Evolutionary conservation across 2,888 invertebrate genomes (phyloP).

Genomic region (Cartodere bifasciata): DNA sequence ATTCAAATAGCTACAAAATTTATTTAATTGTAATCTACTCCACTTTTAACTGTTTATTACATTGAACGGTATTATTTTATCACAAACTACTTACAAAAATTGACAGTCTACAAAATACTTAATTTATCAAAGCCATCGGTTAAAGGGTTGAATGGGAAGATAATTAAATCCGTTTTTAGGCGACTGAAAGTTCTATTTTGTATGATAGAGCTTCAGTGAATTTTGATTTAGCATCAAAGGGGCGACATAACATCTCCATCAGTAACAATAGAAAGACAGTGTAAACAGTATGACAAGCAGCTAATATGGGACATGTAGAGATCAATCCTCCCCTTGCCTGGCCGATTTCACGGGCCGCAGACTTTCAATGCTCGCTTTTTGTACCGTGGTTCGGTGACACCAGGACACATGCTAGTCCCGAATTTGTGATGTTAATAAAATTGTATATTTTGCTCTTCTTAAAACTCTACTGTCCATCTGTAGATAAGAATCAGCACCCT

Average conservation of each 20-base stretch:
- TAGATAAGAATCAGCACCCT: too few species aligned
- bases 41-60: too few species aligned
- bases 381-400: constrained; percentile 13
- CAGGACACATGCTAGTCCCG: constrained; percentile 9
- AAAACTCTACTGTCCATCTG: too few species aligned
- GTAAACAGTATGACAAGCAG: constrained; percentile 38
- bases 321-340: constrained; percentile 17
- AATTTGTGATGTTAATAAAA: neutral
- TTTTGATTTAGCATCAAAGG: constrained; percentile 13
- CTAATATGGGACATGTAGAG: constrained; percentile 32
- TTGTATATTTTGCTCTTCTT: too few species aligned
- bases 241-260: constrained; percentile 27
- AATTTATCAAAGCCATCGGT: too few species aligned
- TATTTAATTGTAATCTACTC: too few species aligned
- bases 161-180: constrained; percentile 1
- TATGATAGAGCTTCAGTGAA: constrained; percentile 9
- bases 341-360: constrained; percentile 27
- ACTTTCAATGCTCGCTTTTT: constrained; percentile 24
- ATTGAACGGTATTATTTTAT: too few species aligned
- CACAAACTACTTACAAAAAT: too few species aligned
- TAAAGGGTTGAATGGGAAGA: neutral
- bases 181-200: neutral
- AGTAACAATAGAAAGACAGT: constrained; percentile 31
- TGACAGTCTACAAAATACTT: too few species aligned
- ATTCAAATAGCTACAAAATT: too few species aligned